Percentiles rank a stretch among this genome's conserved stretches.
These are phyloP conservation scores for Cephus runcator DNA, from an alignment of 2,888 invertebrate species.

Conservation along the genomic window DNA sequence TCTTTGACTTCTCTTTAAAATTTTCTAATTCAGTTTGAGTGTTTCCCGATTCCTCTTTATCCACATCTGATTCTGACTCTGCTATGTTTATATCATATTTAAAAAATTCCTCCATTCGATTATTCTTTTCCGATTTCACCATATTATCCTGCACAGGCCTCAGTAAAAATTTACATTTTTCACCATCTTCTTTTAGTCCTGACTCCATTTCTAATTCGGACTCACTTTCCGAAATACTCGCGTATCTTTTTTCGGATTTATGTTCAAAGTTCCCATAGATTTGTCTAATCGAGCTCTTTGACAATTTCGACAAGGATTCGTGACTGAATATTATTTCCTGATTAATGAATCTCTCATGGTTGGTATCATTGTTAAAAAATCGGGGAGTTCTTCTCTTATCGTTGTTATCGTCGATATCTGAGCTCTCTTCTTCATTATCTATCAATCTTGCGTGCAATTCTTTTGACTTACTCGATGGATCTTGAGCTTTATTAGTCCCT, in stretches of 20 bases:
- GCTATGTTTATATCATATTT: not conserved
- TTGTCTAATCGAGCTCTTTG: not conserved
- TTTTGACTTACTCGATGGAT: constrained; percentile 40
- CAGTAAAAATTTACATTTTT: constrained; percentile 5
- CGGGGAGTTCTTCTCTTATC: not conserved
- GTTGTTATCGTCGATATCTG: constrained; percentile 15
- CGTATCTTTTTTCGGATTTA: not conserved
- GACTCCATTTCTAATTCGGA: constrained; percentile 13
- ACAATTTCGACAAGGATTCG: constrained; percentile 9
- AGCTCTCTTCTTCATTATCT: constrained; percentile 16
- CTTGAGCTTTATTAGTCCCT: constrained; percentile 8
- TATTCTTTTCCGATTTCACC: not conserved
- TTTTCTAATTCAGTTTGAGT: not conserved
- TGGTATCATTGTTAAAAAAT: not conserved
- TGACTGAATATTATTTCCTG: constrained; percentile 14
- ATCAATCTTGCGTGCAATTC: constrained; percentile 51
- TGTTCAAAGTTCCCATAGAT: not conserved
- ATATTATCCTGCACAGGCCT: not conserved
- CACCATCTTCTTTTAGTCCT: constrained; percentile 7
- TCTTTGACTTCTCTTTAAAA: not conserved
- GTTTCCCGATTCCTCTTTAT: not conserved
- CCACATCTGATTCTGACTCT: not conserved
- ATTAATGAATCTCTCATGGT: constrained; percentile 10
- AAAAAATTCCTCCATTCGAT: not conserved
- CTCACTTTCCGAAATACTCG: constrained; percentile 15